phyloP scores from a whole-genome alignment of 2,113 vertebrate genomes.

The Turdus rufiventris region DNA sequence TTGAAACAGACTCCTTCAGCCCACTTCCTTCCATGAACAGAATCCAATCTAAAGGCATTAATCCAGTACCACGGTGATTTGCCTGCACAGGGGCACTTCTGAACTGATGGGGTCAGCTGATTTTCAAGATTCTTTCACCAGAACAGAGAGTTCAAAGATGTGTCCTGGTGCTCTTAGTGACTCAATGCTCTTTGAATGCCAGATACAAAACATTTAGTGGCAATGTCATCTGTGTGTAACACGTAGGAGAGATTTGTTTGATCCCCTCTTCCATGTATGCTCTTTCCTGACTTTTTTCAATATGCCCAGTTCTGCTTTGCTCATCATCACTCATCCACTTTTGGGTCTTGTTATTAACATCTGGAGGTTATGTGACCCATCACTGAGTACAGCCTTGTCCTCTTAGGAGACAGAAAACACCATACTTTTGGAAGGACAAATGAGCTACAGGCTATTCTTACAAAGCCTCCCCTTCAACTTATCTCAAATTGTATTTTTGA shows the following conservation, averaged over 20 bases:
- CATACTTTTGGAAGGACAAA: background rate
- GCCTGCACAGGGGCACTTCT: background rate
- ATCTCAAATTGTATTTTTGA: slow-evolving; percentile 19
- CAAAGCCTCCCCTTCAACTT: slow-evolving; percentile 29
- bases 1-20: background rate
- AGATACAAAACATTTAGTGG: background rate
- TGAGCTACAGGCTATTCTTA: background rate
- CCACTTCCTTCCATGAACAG: background rate
- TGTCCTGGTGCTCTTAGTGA: background rate
- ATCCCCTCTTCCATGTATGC: background rate
- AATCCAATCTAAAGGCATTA: background rate
- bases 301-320: background rate
- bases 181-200: background rate
- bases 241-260: background rate
- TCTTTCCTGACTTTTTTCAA: background rate
- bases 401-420: background rate
- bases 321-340: background rate
- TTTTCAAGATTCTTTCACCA: background rate
- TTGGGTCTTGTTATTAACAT: background rate
- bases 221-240: background rate
- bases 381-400: background rate
- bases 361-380: background rate
- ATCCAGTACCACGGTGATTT: background rate
- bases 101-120: background rate
- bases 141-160: background rate